These are phyloP conservation scores for Gnatocerus cornutus DNA, from an alignment of 2,888 invertebrate genomes.

Conservation along the genomic window DNA sequence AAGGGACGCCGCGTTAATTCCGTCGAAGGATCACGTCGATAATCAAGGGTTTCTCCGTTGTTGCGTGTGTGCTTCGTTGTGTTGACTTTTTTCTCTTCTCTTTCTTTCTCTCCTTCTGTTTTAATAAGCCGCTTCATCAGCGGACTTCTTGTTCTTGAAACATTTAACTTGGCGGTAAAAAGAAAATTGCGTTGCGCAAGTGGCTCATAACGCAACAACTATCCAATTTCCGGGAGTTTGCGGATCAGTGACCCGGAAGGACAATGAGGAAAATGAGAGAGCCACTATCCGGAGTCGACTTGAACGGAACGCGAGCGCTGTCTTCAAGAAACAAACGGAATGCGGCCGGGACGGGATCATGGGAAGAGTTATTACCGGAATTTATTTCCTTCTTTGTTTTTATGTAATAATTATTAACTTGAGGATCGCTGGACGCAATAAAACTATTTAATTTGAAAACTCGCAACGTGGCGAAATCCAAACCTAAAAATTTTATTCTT, in stretches of 20 bases:
- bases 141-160: conserved; percentile 57
- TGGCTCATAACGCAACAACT: conserved; percentile 69
- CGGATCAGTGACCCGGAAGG: conserved; percentile 67
- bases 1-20: conserved; percentile 18
- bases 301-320: conserved; percentile 18
- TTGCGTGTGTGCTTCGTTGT: conserved; percentile 9
- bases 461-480: too few species aligned
- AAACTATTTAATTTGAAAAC: conserved; percentile 2
- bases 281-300: conserved; percentile 43
- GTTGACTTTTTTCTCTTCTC: conserved; percentile 14
- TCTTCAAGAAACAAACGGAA: conserved; percentile 35
- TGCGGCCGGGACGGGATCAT: conserved; percentile 17
- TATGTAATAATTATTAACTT: conserved; percentile 7
- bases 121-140: conserved; percentile 52
- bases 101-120: conserved; percentile 16
- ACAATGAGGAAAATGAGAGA: conserved; percentile 63
- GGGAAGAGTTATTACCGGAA: conserved; percentile 25
- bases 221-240: conserved; percentile 68
- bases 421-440: neutral
- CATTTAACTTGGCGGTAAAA: conserved; percentile 63
- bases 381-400: conserved; percentile 17
- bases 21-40: conserved; percentile 15
- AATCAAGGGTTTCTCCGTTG: conserved; percentile 21
- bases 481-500: too few species aligned
- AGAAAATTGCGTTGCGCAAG: conserved; percentile 66